These are phyloP conservation scores for Panthera leo DNA, from an alignment of 2,113 vertebrate genomes.

Conservation along the genomic window DNA sequence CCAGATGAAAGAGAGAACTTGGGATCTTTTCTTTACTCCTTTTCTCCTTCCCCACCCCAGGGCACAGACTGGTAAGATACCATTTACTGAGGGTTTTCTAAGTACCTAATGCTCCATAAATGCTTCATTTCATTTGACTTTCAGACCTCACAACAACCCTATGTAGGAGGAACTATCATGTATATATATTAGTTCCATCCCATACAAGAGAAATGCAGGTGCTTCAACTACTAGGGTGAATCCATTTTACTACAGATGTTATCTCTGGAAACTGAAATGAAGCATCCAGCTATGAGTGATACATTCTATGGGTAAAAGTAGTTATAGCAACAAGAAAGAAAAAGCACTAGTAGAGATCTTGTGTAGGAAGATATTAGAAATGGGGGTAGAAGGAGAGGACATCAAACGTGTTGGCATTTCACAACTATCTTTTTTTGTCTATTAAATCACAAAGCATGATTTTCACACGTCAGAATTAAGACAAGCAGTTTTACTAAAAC, in stretches of 20 bases:
- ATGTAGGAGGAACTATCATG: neutral
- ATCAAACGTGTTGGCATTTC: neutral
- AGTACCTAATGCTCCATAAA: neutral
- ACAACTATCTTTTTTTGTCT: neutral
- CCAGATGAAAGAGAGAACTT: neutral
- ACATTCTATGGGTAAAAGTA: neutral
- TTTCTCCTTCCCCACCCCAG: neutral
- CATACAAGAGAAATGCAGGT: neutral
- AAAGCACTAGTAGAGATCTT: neutral
- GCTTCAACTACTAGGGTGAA: neutral
- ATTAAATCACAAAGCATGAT: conserved; percentile 42
- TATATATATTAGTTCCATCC: neutral
- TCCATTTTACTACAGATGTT: neutral
- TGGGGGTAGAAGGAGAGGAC: neutral
- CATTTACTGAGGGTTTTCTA: neutral
- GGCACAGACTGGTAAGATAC: neutral
- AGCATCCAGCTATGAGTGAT: neutral
- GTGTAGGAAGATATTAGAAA: neutral
- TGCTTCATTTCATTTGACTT: neutral
- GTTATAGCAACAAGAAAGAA: neutral
- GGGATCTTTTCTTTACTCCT: neutral
- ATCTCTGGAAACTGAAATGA: neutral
- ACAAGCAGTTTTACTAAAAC: conserved; percentile 30
- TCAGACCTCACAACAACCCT: neutral
- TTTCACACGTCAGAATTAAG: neutral